Evolutionary conservation across 2,797 vertebrate species (phyloP).

Genomic region (Threskiornis aethiopicus): DNA sequence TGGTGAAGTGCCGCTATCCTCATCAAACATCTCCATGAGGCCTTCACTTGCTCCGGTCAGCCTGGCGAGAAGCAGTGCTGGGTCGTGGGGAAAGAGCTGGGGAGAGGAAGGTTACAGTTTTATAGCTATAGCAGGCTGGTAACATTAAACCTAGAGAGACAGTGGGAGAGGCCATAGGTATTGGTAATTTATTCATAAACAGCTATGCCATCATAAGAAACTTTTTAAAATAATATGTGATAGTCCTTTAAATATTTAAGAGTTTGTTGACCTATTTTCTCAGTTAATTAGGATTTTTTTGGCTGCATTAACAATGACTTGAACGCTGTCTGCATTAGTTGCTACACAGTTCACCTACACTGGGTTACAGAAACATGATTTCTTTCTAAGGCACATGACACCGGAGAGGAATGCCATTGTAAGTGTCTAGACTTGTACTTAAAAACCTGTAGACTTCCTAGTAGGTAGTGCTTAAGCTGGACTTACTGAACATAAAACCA

Average conservation of each 20-base stretch:
- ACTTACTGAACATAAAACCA: not conserved
- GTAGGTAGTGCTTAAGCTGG: not conserved
- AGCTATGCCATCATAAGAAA: slow-evolving; percentile 48
- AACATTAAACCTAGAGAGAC: not conserved
- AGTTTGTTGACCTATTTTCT: slow-evolving; percentile 74
- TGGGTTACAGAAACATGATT: not conserved
- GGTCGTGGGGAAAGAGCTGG: not conserved
- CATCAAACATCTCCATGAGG: not conserved
- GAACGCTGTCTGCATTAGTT: slow-evolving; percentile 41
- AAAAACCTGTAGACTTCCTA: not conserved
- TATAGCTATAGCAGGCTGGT: not conserved
- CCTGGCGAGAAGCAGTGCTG: not conserved
- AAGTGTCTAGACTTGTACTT: not conserved
- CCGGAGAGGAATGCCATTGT: not conserved
- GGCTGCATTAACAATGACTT: slow-evolving; percentile 56
- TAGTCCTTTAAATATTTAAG: slow-evolving; percentile 74
- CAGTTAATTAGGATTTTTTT: slow-evolving; percentile 69
- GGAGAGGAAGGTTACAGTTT: not conserved
- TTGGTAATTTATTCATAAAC: slow-evolving; percentile 70
- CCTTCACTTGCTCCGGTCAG: not conserved
- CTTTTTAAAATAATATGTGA: slow-evolving; percentile 66
- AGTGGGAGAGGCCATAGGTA: not conserved
- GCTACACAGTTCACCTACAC: not conserved
- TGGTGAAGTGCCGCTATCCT: not conserved
- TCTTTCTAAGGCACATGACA: not conserved